Percentiles rank a stretch among this genome's conserved stretches.
These are phyloP conservation scores for Spinibarbus caldwelli DNA, from an alignment of 2,797 vertebrate genomes.

Conservation along the genomic window DNA sequence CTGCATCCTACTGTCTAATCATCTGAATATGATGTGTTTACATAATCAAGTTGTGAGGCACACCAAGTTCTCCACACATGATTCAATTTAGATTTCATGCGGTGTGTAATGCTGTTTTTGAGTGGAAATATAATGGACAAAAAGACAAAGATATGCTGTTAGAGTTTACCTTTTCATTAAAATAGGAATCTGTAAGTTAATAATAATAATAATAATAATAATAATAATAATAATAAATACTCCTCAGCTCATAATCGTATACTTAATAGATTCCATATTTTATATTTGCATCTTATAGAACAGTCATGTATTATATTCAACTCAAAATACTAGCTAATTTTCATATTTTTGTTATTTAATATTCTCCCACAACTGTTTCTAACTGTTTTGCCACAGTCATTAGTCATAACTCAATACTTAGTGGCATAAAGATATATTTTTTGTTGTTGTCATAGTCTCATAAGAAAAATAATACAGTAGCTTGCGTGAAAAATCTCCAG, in stretches of 20 bases:
- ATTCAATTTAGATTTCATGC: conserved; percentile 27
- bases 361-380: conserved; percentile 20
- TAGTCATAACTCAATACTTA: conserved; percentile 23
- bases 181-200: conserved; percentile 23
- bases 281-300: neutral
- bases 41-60: conserved; percentile 28
- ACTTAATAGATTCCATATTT: neutral
- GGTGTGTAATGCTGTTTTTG: conserved; percentile 15
- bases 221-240: neutral
- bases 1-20: conserved; percentile 7
- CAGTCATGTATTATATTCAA: conserved; percentile 5
- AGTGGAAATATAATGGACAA: conserved; percentile 6
- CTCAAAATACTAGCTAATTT: conserved; percentile 1
- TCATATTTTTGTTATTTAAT: conserved; percentile 18
- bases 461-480: neutral
- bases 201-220: no score
- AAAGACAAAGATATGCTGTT: conserved; percentile 17
- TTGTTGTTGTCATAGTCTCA: neutral
- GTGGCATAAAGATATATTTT: neutral
- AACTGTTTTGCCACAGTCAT: conserved; percentile 2
- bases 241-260: conserved; percentile 21
- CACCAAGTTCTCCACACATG: neutral
- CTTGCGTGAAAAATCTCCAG: neutral
- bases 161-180: conserved; percentile 34
- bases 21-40: conserved; percentile 18